A percentile compares a stretch with the other conserved stretches of the same genome.
phyloP scores from a whole-genome alignment of 2,113 vertebrate genomes.

The Trachemys scripta region DNA sequence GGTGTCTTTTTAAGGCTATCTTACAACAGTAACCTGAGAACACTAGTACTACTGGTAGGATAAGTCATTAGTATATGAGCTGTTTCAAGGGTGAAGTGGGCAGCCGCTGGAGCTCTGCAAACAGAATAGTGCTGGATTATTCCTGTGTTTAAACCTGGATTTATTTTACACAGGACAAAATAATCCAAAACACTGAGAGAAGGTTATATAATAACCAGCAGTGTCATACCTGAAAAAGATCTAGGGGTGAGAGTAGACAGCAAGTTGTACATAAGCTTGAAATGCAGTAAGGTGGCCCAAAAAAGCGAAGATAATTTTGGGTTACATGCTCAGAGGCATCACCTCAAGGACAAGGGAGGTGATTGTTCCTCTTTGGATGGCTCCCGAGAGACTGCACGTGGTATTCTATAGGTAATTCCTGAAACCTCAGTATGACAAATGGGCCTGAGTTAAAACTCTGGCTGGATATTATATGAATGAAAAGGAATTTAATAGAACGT shows the following conservation, averaged over 20 bases:
- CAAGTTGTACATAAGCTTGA: not conserved
- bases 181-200: not conserved
- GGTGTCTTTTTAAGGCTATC: not conserved
- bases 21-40: accelerated
- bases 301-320: no score
- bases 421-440: no score
- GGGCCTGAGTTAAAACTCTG: no score
- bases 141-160: not conserved
- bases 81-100: not conserved
- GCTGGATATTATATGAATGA: no score
- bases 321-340: no score
- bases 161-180: not conserved
- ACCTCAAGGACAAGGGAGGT: no score
- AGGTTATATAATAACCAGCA: not conserved
- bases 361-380: no score
- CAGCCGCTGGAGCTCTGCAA: not conserved
- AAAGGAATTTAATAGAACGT: no score
- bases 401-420: no score
- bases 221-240: not conserved
- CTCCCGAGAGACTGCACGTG: no score
- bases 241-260: not conserved
- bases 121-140: not conserved
- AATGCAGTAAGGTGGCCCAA: no score
- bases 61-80: accelerated
- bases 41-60: not conserved